Base-by-base conservation (phyloP, 2,888 invertebrate species). In the Erebia ligea region DNA sequence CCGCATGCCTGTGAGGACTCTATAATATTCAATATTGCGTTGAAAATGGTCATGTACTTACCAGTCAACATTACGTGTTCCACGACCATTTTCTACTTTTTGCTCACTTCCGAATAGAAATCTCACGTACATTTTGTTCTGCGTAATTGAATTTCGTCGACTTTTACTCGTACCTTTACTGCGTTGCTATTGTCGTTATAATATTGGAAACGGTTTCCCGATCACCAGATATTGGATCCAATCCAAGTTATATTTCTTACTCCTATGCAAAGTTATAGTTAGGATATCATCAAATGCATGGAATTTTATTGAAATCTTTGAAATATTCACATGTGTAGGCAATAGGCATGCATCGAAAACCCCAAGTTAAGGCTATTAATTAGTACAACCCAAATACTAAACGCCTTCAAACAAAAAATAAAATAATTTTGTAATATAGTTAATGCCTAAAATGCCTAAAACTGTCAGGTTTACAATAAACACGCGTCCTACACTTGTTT, bases 171-270 rank as follows among this genome's bases (percentile, higher is more conserved):
- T 62, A 62, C 45, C 62, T 62, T 48, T 62, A 21, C 62, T 19
- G 62, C 62, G 15, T 48, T 62, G 62, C 48, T 62, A 48, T 62
- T 62, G 48, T 48, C 62, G 62, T 45, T 61, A 61, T 48, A 48
- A 62, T 62, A 62, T 48, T 62, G 62, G 48, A 48, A 62, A 62
- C 48, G 62, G 62, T 62, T 62, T 62, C 48, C 45, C 62, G 62
- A 62, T 62, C 62, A 62, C 62, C 62, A 62, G 62, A 62, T 62
- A 62, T 62, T 62, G 62, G 62, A 62, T 48, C 21, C 21, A 15
- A 62, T 62, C 62, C 62, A 62, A 62, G 62, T 62, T 62, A 48
- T 62, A 62, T 62, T 62, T 45, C 62, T 62, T 45, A 45, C 21
- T 62, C 15, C 45, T 45, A 21, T 62, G 45, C 21, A 21, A 45